Evolutionary conservation across 2,113 vertebrate genomes (phyloP), one percentile per base, ranked within the genome.

Genomic region (Sardina pilchardus): DNA sequence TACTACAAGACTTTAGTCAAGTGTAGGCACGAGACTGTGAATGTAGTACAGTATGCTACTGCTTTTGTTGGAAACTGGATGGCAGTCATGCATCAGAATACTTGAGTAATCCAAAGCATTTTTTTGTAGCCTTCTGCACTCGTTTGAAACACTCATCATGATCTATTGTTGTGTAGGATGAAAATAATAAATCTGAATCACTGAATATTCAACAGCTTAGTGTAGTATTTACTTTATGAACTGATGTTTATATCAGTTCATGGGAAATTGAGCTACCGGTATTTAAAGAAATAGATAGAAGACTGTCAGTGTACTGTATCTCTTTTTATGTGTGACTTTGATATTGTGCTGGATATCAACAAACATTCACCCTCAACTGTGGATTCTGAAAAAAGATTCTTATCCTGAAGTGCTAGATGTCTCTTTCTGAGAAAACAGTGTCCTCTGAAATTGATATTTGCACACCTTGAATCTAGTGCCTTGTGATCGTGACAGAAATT

Each of bases 21-120:
- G 8, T 84, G 26, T 56, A 63, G 42, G 36, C 36, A 63, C 45
- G 14, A 67, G 50, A 59, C 34, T 82, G 85, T 45, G 81, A n/a
- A 53, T 42, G 19, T 43, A 63, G 81, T 87, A 39, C 4, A 42
- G 17, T 75, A 59, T 2, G 39, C 39, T 42, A 42, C 83, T 63
- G 82, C 14, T 81, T 75, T 39, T 21, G 21, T 43, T n/a, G 1
- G 19, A 50, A 82, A 63, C 48, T 34, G 78, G 44, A 88, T 78
- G 83, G 56, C 59, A 63, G 42, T 84, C 50, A 5, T 75, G 83
- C 71, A 42, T 78, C 71, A 78, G 71, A 84, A 84, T 84, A 71
- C 81, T 85, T 45, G 48, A 85, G 45, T 82, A 85, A 85, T 82
- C 56, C 88, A 86, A 89, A 91, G 86, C 87, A 85, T 88, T 82